Base-by-base conservation (phyloP, 2,888 invertebrate genomes). In the Chrysodeixis includens region DNA sequence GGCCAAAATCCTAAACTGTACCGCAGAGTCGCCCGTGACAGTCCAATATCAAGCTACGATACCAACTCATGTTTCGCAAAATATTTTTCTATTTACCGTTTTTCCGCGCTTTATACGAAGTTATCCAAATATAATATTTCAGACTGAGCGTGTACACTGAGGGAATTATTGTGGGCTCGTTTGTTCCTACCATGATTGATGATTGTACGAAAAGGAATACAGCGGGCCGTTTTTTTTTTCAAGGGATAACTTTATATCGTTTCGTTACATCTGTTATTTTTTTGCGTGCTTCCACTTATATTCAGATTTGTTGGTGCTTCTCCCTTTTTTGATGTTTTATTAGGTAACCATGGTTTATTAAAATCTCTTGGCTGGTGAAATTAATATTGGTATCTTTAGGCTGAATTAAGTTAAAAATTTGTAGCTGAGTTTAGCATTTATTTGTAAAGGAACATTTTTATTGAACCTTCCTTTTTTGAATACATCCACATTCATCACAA, bases 131-230 rank as follows among this genome's bases (percentile, higher is more conserved):
- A 75, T 81, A 78, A 79, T 78, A 81, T 66, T 71, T 79, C 79
- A 79, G 61, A 72, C 62, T 66, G 67, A 69, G 69, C 74, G 71
- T 74, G 70, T 79, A 76, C 67, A 69, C 69, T 61, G 64, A 71
- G 68, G 78, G 81, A 81, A 83, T 84, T 82, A 84, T 78, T 77
- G 78, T 67, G 72, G 73, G 60, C 67, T 79, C 84, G 84, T 84
- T 83, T 84, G 82, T 83, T 79, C 69, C 65, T 58, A 30, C 59
- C 54, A 61, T 86, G 86, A 87, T 87, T 84, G 83, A 86, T 86
- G 81, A 76, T 68, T 58, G 51, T 55, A 62, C 59, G 62, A 65
- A 71, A 70, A 71, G 62, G 70, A 82, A 79, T 71, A 70, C 66
- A 56, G 51, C 52, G 62, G 57, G 40, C 55, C 62, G 62, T n/a